These are phyloP conservation scores for Microtus ochrogaster DNA, from an alignment of 2,113 vertebrate species.

Conservation along the genomic window DNA sequence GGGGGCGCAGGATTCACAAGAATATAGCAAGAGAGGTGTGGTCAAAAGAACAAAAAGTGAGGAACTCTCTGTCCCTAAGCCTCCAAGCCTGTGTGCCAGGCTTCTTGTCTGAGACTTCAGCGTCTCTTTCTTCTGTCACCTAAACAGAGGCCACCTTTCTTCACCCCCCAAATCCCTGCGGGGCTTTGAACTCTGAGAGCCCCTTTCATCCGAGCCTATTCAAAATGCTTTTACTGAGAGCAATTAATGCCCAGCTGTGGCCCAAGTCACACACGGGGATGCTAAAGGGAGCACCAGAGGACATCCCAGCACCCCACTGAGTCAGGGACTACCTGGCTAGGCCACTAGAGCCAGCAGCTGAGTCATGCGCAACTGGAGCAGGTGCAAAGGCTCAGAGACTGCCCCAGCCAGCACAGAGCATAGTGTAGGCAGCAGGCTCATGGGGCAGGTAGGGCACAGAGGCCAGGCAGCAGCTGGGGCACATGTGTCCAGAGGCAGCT, in stretches of 20 bases:
- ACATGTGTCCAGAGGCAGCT: background rate
- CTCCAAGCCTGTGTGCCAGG: background rate
- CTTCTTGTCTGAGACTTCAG: slow-evolving; percentile 44
- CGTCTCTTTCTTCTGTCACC: background rate
- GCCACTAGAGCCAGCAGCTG: slow-evolving; percentile 31
- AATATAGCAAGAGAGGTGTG: background rate
- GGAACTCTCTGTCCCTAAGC: background rate
- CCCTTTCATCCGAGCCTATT: slow-evolving; percentile 69
- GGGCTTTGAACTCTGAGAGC: slow-evolving; percentile 71
- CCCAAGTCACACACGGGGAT: slow-evolving; percentile 14
- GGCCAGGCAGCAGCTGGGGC: background rate
- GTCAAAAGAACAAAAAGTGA: background rate
- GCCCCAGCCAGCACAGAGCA: background rate
- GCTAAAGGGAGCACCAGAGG: background rate
- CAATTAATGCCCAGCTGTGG: slow-evolving; percentile 56
- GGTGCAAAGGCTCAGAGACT: background rate
- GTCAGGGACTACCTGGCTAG: slow-evolving; percentile 50
- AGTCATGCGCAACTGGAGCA: background rate
- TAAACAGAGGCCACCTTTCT: slow-evolving; percentile 7
- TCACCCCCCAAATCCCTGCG: slow-evolving; percentile 50
- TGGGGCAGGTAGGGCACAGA: background rate
- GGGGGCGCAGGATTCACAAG: background rate
- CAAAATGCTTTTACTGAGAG: slow-evolving; percentile 72
- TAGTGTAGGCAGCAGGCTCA: background rate
- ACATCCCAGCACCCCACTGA: slow-evolving; percentile 55